A percentile compares a stretch with the other conserved stretches of the same genome.
Evolutionary conservation across 2,888 invertebrate genomes (phyloP).

Genomic region (Meiosimyza platycephala): DNA sequence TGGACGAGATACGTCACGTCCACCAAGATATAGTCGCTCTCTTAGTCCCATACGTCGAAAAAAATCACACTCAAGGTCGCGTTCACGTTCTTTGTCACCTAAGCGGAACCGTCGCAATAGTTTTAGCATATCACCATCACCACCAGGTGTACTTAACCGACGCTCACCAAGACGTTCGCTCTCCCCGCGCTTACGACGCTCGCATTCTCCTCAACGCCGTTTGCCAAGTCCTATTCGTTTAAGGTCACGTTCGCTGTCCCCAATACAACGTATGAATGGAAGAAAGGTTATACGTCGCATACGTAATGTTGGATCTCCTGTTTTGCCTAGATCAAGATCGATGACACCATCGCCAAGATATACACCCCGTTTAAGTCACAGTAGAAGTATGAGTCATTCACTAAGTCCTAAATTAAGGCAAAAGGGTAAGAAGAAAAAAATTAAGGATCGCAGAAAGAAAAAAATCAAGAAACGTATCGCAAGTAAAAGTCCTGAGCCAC

Average conservation of each 20-base stretch:
- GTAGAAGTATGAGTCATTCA: conserved; percentile 48
- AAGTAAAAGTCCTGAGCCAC: conserved; percentile 53
- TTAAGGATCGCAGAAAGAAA: conserved; percentile 58
- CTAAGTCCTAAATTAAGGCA: conserved; percentile 52
- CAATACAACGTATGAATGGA: conserved; percentile 51
- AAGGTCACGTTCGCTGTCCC: conserved; percentile 60
- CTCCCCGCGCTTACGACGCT: conserved; percentile 50
- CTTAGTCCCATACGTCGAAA: conserved; percentile 49
- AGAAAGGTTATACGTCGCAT: conserved; percentile 46
- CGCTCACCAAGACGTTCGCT: conserved; percentile 39
- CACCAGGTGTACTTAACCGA: conserved; percentile 44
- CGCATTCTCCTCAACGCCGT: conserved; percentile 49
- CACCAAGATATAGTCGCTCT: conserved; percentile 58
- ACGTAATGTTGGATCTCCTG: conserved; percentile 39
- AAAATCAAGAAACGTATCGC: conserved; percentile 56
- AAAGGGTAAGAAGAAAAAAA: conserved; percentile 57
- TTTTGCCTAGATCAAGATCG: conserved; percentile 39
- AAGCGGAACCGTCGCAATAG: conserved; percentile 52
- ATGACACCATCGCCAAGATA: conserved; percentile 55
- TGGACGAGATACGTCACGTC: conserved; percentile 76
- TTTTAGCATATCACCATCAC: conserved; percentile 64
- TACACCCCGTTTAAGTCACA: conserved; percentile 61
- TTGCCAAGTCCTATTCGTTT: conserved; percentile 50
- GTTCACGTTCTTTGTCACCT: conserved; percentile 46
- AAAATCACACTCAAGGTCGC: conserved; percentile 50